phyloP scores from a whole-genome alignment of 2,797 vertebrate genomes.

The Coranthus polyacanthus region DNA sequence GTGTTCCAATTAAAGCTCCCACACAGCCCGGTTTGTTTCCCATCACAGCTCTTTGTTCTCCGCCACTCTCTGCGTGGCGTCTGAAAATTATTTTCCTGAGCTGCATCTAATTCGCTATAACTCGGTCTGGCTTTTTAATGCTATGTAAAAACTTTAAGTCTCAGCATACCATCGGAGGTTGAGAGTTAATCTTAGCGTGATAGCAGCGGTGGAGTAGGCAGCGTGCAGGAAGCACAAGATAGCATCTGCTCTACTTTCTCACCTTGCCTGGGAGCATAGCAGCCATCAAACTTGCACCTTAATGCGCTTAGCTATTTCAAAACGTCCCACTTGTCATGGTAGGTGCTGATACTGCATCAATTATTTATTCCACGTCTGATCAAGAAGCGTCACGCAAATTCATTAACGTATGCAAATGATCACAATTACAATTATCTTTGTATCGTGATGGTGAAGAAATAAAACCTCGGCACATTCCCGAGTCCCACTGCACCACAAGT shows the following conservation, averaged over 20 bases:
- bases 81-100: constrained; percentile 44
- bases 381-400: constrained; percentile 84
- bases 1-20: constrained; percentile 79
- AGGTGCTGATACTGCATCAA: constrained; percentile 84
- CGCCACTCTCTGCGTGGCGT: constrained; percentile 36
- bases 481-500: constrained; percentile 82
- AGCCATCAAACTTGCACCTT: constrained; percentile 79
- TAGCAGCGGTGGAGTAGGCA: constrained; percentile 32
- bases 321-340: constrained; percentile 78
- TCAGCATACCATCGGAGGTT: constrained; percentile 23
- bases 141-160: constrained; percentile 38
- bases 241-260: constrained; percentile 79
- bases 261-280: constrained; percentile 70
- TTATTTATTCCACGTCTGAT: constrained; percentile 87
- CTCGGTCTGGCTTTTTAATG: constrained; percentile 27
- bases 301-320: constrained; percentile 78
- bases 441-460: constrained; percentile 82
- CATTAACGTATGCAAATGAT: constrained; percentile 89
- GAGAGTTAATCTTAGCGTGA: constrained; percentile 58
- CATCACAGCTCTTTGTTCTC: constrained; percentile 58
- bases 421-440: constrained; percentile 88
- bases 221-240: constrained; percentile 58
- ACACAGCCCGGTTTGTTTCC: constrained; percentile 57
- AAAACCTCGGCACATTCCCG: constrained; percentile 82
- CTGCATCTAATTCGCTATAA: constrained; percentile 37